Conservation (phyloP, 2,888 invertebrate genomes). For the Parnassius glacialis region DNA sequence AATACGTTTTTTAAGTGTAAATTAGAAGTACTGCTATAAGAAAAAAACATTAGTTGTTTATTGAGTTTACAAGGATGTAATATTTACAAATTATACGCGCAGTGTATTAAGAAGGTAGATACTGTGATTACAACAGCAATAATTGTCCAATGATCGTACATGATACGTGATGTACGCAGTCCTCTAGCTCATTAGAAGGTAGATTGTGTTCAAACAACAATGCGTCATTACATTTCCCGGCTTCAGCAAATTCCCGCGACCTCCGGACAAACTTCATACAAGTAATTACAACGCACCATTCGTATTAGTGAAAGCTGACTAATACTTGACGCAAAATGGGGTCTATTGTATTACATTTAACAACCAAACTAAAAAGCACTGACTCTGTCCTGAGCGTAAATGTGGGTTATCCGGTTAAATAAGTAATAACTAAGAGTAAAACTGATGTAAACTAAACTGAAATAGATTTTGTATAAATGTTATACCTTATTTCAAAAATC, state of each 20-base stretch:
- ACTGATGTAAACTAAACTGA: too few relatives aligned
- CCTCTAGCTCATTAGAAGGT: conserved; percentile 46
- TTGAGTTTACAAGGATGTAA: too few relatives aligned
- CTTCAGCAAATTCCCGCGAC: conserved; percentile 52
- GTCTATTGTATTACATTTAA: conserved; percentile 31
- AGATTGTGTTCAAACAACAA: conserved; percentile 57
- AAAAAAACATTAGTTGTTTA: too few relatives aligned
- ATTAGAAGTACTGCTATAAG: too few relatives aligned
- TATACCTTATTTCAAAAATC: too few relatives aligned
- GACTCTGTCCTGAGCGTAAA: neutral
- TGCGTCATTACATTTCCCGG: conserved; percentile 55
- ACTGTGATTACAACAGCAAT: conserved; percentile 26
- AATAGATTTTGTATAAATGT: too few relatives aligned
- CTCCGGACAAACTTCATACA: conserved; percentile 46
- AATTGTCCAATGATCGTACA: conserved; percentile 25
- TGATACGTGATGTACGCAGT: conserved; percentile 30
- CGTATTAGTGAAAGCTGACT: conserved; percentile 60
- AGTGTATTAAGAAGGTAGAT: neutral
- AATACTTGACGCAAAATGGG: conserved; percentile 46
- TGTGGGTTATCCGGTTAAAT: too few relatives aligned
- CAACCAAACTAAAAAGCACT: neutral
- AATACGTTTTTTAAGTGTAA: too few relatives aligned
- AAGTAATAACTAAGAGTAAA: too few relatives aligned
- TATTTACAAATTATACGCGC: too few relatives aligned
- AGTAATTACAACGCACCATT: conserved; percentile 50